Evolutionary conservation across 1,140 invertebrate genomes (phyloP).

Genomic region (Lucilia cuprina): DNA sequence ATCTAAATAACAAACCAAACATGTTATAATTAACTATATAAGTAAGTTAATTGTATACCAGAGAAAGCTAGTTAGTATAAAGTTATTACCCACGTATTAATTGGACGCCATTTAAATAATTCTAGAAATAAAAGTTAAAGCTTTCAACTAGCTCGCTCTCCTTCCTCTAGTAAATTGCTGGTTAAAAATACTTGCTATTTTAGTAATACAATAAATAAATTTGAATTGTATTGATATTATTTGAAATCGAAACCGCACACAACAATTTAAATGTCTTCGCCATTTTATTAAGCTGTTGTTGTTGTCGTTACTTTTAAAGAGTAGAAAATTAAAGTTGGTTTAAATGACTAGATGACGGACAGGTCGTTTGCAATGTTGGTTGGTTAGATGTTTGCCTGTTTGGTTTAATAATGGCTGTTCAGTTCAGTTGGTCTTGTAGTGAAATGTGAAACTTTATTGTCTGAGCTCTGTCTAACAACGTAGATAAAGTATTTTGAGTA

Average conservation of each 20-base stretch:
- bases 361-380: neutral
- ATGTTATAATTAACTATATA: too few species aligned
- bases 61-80: too few species aligned
- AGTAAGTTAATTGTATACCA: too few species aligned
- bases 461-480: conserved; percentile 22
- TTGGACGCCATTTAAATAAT: too few species aligned
- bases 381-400: neutral
- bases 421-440: neutral
- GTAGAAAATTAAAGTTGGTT: neutral
- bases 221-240: neutral
- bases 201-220: neutral
- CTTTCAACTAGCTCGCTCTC: too few species aligned
- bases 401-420: neutral
- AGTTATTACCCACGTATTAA: too few species aligned
- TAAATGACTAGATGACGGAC: too few species aligned
- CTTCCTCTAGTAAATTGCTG: too few species aligned
- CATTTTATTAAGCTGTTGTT: neutral
- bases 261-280: neutral
- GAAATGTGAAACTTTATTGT: conserved; percentile 31
- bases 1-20: too few species aligned
- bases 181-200: too few species aligned
- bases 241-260: neutral
- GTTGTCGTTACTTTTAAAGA: neutral
- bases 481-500: neutral
- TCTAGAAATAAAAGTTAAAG: too few species aligned